Base-by-base conservation (phyloP, 2,113 vertebrate species). In the Saguinus midas region DNA sequence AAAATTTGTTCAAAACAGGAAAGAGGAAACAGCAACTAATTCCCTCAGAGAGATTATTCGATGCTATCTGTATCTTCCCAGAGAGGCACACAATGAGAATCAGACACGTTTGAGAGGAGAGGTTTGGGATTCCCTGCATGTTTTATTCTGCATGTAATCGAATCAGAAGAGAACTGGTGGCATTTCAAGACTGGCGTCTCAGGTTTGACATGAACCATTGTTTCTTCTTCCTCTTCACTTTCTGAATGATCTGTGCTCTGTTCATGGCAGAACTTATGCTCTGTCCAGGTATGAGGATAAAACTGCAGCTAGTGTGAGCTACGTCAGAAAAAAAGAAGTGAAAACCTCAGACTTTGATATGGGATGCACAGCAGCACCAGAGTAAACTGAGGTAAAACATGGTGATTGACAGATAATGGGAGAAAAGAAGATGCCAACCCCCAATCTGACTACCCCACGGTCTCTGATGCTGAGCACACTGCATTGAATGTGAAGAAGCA, bases 1-100 rank as follows among this genome's bases (percentile, higher is more conserved):
- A 97, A 94, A 96, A 32, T 29, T 90, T 79, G 72, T 90, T 97
- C 96, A 97, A 97, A 98, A 98, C 98, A 98, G 98, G 98, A 98
- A 98, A 96, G 88, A 94, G 98, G 98, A 98, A 98, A 95, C 37
- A 55, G 96, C 87, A 43, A 95, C 75, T 61, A 94, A 90, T 79
- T 90, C 94, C 94, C 64, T 17, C 25, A 72, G 87, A 92, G 81
- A 85, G 96, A 97, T 79, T 64, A 58, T 27, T 23, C 50, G 52
- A 3, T 27, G 92, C 85, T 89, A 25, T 91, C 96, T 78, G 2
- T 37, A 14, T 96, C 93, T 91, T 90, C 83, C 91, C 88, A 75
- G 94, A 79, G 52, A 82, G 35, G 8, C 76, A 16, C 55, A 72
- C 37, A 37, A 75, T 27, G 3, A 12, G 43, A 32, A 37, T 23